phyloP scores from a whole-genome alignment of 2,113 vertebrate species.

The Ibidorhyncha struthersii region DNA sequence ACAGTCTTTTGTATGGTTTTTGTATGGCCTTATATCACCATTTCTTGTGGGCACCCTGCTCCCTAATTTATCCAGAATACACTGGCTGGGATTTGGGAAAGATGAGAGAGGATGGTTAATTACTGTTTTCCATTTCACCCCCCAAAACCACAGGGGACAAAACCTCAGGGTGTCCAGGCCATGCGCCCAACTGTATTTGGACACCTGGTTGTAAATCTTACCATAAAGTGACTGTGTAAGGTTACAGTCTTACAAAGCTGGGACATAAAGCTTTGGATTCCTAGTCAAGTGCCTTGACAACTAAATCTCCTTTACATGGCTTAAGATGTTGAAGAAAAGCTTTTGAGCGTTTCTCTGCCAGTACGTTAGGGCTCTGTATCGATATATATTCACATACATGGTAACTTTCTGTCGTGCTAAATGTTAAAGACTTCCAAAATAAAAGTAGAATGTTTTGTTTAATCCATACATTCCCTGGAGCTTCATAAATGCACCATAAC shows the following conservation, averaged over 20 bases:
- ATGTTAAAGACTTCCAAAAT: not conserved
- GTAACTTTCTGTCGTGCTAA: not conserved
- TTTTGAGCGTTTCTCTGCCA: not conserved
- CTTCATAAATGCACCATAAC: not conserved
- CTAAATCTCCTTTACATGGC: not conserved
- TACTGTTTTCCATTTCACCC: not conserved
- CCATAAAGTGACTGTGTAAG: not conserved
- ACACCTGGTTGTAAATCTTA: not conserved
- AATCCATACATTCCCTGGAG: not conserved
- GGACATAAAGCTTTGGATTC: not conserved
- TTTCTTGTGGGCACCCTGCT: not conserved
- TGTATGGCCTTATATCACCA: not conserved
- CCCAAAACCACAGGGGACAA: not conserved
- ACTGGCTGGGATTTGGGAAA: not conserved
- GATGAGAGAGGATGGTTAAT: not conserved
- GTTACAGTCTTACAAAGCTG: not conserved
- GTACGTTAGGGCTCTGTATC: not conserved
- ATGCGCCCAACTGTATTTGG: not conserved
- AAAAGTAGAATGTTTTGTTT: not conserved
- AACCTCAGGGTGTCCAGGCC: not conserved
- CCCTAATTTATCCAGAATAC: not conserved
- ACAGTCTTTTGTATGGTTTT: not conserved
- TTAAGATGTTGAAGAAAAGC: not conserved
- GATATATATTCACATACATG: not conserved
- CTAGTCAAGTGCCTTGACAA: not conserved